Conservation (phyloP, 2,888 invertebrate genomes). For the Frankliniella fusca region DNA sequence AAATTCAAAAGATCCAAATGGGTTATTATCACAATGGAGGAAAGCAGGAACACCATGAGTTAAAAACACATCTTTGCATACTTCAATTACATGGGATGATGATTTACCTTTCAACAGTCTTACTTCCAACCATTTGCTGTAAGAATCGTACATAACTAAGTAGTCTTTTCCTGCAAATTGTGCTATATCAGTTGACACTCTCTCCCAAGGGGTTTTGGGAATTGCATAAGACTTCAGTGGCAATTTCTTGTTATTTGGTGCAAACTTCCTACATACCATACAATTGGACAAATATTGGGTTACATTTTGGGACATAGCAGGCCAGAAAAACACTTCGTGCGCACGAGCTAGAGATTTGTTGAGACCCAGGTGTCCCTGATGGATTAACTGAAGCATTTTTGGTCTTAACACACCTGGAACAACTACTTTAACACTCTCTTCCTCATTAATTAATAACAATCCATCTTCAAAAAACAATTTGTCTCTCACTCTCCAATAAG, state of each 20-base stretch:
- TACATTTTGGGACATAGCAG: not conserved
- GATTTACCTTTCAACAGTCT: not conserved
- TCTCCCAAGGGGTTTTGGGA: not conserved
- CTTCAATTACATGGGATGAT: not conserved
- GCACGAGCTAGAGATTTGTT: constrained; percentile 9
- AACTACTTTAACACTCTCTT: constrained; percentile 34
- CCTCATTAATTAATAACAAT: too few relatives aligned
- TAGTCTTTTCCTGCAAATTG: not conserved
- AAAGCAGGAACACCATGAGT: not conserved
- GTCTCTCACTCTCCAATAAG: too few relatives aligned
- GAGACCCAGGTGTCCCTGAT: constrained; percentile 32
- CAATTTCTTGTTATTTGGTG: not conserved
- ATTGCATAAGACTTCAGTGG: not conserved
- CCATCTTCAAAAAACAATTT: too few relatives aligned
- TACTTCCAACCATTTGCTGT: not conserved
- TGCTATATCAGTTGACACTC: not conserved
- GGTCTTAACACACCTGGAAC: constrained; percentile 36
- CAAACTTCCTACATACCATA: not conserved
- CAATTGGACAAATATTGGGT: not conserved
- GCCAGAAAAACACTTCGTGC: constrained; percentile 15
- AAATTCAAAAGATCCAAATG: not conserved
- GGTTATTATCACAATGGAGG: not conserved
- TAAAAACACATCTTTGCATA: not conserved
- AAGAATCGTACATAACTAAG: not conserved
- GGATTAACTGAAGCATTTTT: constrained; percentile 36